These are phyloP conservation scores for Xylophagus ater DNA, from an alignment of 2,888 invertebrate species.

Conservation along the genomic window DNA sequence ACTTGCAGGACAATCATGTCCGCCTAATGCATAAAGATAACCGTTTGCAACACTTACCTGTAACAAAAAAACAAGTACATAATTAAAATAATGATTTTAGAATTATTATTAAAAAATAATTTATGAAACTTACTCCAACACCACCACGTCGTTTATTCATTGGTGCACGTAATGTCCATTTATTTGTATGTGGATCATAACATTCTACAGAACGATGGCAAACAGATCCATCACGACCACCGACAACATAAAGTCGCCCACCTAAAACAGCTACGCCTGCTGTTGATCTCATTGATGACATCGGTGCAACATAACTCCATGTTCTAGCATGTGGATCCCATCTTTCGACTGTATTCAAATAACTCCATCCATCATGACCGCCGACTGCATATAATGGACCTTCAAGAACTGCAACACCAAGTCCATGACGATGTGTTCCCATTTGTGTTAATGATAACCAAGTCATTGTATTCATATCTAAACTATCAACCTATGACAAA, in stretches of 20 bases:
- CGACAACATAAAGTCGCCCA: conserved; percentile 78
- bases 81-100: not conserved
- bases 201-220: conserved; percentile 86
- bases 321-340: conserved; percentile 82
- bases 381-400: conserved; percentile 86
- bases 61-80: not conserved
- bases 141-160: conserved; percentile 81
- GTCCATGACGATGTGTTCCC: conserved; percentile 78
- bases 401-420: conserved; percentile 66
- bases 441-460: conserved; percentile 79
- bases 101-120: not conserved
- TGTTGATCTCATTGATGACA: conserved; percentile 74
- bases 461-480: conserved; percentile 65
- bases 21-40: conserved; percentile 82
- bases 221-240: conserved; percentile 83
- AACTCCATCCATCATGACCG: conserved; percentile 85
- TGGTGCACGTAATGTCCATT: conserved; percentile 74
- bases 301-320: conserved; percentile 84
- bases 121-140: conserved; percentile 56
- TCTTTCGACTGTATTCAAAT: conserved; percentile 84
- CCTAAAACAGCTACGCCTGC: conserved; percentile 83
- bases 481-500: conserved; percentile 58
- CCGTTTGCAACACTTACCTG: conserved; percentile 73
- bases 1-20: conserved; percentile 86
- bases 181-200: conserved; percentile 60